Conservation (phyloP, 1,140 invertebrate species). For the Anastrepha ludens region DNA sequence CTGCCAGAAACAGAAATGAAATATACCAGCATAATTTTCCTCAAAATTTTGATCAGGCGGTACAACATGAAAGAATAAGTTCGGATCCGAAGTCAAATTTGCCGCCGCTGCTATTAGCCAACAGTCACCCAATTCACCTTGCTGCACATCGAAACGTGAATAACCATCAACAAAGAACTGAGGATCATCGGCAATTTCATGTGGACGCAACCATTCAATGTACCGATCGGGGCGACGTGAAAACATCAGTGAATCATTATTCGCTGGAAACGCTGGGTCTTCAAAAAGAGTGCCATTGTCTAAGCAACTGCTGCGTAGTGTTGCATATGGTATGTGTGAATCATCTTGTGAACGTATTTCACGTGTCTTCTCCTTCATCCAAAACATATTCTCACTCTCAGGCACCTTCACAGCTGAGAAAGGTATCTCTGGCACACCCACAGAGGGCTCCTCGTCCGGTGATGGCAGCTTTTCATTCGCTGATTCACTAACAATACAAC, state of each 20-base stretch:
- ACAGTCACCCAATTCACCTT: constrained; percentile 98
- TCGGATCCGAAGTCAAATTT: constrained; percentile 91
- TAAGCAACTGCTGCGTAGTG: constrained; percentile 82
- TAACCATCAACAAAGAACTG: constrained; percentile 95
- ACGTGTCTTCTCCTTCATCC: constrained; percentile 81
- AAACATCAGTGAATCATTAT: constrained; percentile 87
- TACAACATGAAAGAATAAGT: constrained; percentile 94
- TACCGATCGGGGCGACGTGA: constrained; percentile 83
- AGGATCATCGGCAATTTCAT: constrained; percentile 91
- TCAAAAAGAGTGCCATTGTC: constrained; percentile 86
- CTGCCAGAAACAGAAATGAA: constrained; percentile 97
- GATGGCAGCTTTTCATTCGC: constrained; percentile 58
- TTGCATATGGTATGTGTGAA: constrained; percentile 84
- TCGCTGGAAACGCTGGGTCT: constrained; percentile 89
- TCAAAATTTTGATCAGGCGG: constrained; percentile 96
- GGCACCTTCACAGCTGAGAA: constrained; percentile 71
- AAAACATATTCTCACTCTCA: constrained; percentile 62
- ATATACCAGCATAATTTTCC: constrained; percentile 94
- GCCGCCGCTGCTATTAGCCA: constrained; percentile 97
- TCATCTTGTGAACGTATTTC: constrained; percentile 75
- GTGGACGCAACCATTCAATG: constrained; percentile 89
- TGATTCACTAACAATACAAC: constrained; percentile 7
- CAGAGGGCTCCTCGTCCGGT: constrained; percentile 66
- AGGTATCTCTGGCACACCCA: constrained; percentile 65
- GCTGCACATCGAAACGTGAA: constrained; percentile 96